phyloP scores from a whole-genome alignment of 2,888 invertebrate species.

The Micropterix aruncella region DNA sequence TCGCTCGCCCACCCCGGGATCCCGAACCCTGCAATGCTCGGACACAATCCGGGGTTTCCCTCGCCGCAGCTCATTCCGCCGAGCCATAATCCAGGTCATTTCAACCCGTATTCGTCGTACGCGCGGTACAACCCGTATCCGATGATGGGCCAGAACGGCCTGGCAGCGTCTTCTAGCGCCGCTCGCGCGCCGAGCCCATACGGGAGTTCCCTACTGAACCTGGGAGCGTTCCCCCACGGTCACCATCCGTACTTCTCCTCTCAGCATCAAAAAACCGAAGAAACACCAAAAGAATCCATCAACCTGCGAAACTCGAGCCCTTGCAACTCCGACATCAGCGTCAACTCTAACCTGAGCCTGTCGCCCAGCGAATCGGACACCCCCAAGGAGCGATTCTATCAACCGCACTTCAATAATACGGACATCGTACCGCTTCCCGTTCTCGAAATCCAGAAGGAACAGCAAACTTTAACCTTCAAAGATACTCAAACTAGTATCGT shows the following conservation, averaged over 20 bases:
- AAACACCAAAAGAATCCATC: conserved; percentile 12
- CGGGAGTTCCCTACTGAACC: conserved; percentile 33
- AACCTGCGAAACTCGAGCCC: conserved; percentile 15
- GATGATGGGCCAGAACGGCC: conserved; percentile 33
- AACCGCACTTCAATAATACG: background rate
- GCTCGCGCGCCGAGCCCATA: conserved; percentile 26
- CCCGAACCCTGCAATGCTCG: conserved; percentile 38
- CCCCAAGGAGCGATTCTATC: conserved; percentile 5
- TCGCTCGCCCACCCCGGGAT: conserved; percentile 23
- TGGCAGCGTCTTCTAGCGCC: conserved; percentile 34
- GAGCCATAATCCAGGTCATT: conserved; percentile 37
- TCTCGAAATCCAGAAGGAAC: conserved; percentile 15
- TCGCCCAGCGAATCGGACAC: conserved; percentile 11
- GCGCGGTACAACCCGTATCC: conserved; percentile 36
- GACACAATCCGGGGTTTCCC: conserved; percentile 31
- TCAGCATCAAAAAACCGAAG: conserved; percentile 11
- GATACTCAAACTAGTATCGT: conserved; percentile 8
- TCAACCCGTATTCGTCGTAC: conserved; percentile 39
- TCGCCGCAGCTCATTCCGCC: conserved; percentile 40
- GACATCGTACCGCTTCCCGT: conserved; percentile 1
- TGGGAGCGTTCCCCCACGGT: conserved; percentile 29
- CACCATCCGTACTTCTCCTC: conserved; percentile 16
- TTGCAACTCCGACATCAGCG: conserved; percentile 14
- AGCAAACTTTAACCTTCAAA: conserved; percentile 5
- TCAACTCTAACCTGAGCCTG: conserved; percentile 16